A percentile compares a stretch with the other conserved stretches of the same genome.
Conservation (phyloP, 2,113 vertebrate genomes). For the Grammomys dolichurus region DNA sequence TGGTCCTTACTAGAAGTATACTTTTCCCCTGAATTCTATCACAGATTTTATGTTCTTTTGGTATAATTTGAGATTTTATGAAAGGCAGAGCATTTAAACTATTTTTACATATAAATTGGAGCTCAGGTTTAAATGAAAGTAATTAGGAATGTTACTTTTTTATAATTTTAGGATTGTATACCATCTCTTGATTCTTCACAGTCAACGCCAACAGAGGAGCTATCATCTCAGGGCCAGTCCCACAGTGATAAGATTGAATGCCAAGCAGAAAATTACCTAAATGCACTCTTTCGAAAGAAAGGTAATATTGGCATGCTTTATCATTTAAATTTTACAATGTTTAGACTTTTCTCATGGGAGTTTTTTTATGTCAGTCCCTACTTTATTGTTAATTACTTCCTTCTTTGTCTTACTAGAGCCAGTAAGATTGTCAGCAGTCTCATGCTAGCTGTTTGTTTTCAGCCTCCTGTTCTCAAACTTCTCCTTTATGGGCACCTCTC, state of each 20-base stretch:
- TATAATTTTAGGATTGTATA: conserved; percentile 90
- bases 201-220: conserved; percentile 95
- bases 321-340: conserved; percentile 4
- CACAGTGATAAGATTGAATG: conserved; percentile 96
- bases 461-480: conserved; percentile 17
- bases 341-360: conserved; percentile 57
- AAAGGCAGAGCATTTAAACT: conserved; percentile 35
- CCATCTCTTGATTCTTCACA: conserved; percentile 92
- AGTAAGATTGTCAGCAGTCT: not conserved
- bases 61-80: conserved; percentile 40
- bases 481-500: not conserved
- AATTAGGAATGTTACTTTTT: conserved; percentile 58
- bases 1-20: not conserved
- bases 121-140: conserved; percentile 47
- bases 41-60: conserved; percentile 39
- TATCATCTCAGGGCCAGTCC: conserved; percentile 95
- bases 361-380: not conserved
- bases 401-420: conserved; percentile 44
- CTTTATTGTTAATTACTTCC: conserved; percentile 33
- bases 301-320: conserved; percentile 87
- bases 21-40: conserved; percentile 14
- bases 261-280: conserved; percentile 98
- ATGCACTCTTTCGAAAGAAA: conserved; percentile 99
- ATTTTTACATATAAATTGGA: conserved; percentile 45
- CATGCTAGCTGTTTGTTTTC: not conserved